phyloP scores from a whole-genome alignment of 2,888 invertebrate species.

The Tetropium fuscum region DNA sequence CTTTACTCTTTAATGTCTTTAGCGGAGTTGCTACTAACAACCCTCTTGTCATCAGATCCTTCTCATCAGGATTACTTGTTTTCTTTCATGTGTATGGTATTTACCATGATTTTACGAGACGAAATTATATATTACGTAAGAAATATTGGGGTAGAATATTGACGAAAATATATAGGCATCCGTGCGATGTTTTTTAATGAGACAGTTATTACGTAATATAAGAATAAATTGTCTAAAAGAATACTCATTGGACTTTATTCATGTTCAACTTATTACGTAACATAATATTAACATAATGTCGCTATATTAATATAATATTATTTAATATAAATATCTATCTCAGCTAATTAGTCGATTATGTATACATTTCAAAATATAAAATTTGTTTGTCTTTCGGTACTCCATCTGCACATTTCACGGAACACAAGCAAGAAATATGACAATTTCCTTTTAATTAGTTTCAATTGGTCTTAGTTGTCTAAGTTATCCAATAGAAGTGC shows the following conservation, averaged over 20 bases:
- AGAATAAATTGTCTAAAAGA: too few species aligned
- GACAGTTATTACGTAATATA: conserved; percentile 15
- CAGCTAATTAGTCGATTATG: background rate
- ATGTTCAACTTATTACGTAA: background rate
- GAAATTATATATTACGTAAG: conserved; percentile 15
- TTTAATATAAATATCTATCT: background rate
- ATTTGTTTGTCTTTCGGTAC: too few species aligned
- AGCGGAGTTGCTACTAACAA: conserved; percentile 51
- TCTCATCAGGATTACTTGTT: conserved; percentile 48
- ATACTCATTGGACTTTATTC: too few species aligned
- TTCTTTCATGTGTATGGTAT: conserved; percentile 25
- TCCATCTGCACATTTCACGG: too few species aligned
- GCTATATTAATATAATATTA: background rate
- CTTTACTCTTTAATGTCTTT: conserved; percentile 49
- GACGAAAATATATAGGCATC: background rate
- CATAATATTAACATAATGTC: background rate
- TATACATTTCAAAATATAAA: too few species aligned
- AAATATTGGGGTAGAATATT: conserved; percentile 3
- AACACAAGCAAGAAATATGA: too few species aligned
- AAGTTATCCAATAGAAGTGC: too few species aligned
- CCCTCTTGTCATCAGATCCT: conserved; percentile 50
- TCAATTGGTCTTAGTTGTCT: too few species aligned
- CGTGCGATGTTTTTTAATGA: conserved; percentile 19
- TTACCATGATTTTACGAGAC: conserved; percentile 21
- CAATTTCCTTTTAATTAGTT: too few species aligned